Evolutionary conservation across 2,113 vertebrate species (phyloP).

Genomic region (Struthidea cinerea): DNA sequence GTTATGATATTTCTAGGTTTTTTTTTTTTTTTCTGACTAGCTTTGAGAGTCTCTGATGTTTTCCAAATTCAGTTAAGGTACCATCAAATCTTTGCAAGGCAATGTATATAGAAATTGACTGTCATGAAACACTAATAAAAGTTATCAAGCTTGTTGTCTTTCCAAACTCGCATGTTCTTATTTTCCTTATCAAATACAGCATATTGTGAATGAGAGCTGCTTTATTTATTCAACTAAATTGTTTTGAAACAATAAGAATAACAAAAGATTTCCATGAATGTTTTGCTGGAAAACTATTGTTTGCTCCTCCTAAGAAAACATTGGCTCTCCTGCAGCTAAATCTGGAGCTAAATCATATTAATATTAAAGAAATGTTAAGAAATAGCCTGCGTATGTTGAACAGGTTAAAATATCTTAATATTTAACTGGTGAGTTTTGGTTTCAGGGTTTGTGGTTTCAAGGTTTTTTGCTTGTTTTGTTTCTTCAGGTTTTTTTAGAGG

Average conservation of each 20-base stretch:
- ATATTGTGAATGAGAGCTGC: not conserved
- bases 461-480: not conserved
- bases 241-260: not conserved
- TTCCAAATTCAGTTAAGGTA: conserved; percentile 10
- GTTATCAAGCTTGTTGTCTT: not conserved
- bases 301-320: conserved; percentile 7
- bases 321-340: not conserved
- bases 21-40: not conserved
- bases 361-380: not conserved
- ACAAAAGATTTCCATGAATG: not conserved
- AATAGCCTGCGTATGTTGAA: not conserved
- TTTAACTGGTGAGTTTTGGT: not conserved
- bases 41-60: not conserved
- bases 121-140: not conserved
- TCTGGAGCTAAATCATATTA: not conserved
- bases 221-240: not conserved
- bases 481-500: accelerated
- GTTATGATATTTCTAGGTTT: not conserved
- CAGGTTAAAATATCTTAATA: not conserved
- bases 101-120: not conserved
- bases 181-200: not conserved
- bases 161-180: not conserved
- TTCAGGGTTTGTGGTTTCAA: not conserved
- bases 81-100: not conserved
- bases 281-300: not conserved